Evolutionary conservation across 2,113 vertebrate species (phyloP), one percentile per base, ranked within the genome.

Genomic region (Barnardius zonarius): DNA sequence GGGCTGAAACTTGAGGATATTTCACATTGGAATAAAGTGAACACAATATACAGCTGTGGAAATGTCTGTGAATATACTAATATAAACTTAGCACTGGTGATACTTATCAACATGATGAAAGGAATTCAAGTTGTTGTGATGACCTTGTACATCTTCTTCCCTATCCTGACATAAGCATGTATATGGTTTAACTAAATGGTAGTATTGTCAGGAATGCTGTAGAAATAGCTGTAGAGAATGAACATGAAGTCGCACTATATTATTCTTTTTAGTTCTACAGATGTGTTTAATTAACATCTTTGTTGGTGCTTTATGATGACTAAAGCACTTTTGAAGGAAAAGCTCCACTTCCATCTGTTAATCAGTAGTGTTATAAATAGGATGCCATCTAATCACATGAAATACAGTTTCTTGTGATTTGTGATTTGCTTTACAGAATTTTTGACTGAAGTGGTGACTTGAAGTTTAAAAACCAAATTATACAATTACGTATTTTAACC

Each of bases 291-390:
- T 95, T 86, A 83, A 69, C 28, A n/a, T 82, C 51, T 84, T 69
- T 86, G 62, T 83, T 92, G 61, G 37, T 88, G 72, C 33, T 86
- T 84, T 68, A 41, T 87, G 86, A 89, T 82, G 74, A 93, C 62
- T 93, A 54, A 82, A 88, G 52, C 80, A 69, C 37, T 95, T 96
- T 52, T 62, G 57, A 82, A 86, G 44, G 49, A 69, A 85, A 93
- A 92, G 27, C 52, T 88, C 17, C 62, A 48, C 80, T 96, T 88
- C 89, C 82, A 82, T 94, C 73, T 75, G 83, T 86, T 95, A 94
- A 93, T 95, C 70, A 64, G 61, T 61, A 77, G 27, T 23, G 70
- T 68, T 94, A 91, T 89, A 91, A 95, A 74, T 93, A 90, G 76
- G 78, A 69, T 67, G 57, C n/a, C 14, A 17, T 90, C 51, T 84